Conservation (phyloP, 2,888 invertebrate genomes). For the Tubulanus polymorphus region DNA sequence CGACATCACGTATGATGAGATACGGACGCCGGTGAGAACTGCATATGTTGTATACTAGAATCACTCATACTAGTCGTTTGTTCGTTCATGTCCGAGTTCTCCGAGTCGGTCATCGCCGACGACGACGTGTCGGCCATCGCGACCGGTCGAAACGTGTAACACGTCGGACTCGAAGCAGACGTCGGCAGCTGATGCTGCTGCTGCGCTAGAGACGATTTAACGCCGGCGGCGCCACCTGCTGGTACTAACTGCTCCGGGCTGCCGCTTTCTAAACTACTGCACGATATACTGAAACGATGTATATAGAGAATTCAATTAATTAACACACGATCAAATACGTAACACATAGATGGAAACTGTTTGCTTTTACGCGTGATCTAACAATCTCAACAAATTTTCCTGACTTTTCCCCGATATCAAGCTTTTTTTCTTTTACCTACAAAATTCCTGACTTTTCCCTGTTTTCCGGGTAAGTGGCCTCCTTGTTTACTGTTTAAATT, state of each 20-base stretch:
- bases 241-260: conserved; percentile 31
- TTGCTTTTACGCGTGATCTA: too few species aligned
- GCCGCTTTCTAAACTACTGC: conserved; percentile 26
- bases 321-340: too few species aligned
- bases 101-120: conserved; percentile 41
- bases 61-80: conserved; percentile 36
- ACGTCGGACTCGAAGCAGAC: background rate
- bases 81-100: conserved; percentile 35
- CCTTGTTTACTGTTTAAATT: too few species aligned
- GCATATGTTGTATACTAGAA: conserved; percentile 1
- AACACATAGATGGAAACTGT: too few species aligned
- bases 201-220: conserved; percentile 21
- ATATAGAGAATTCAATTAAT: too few species aligned
- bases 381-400: too few species aligned
- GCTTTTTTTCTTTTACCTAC: too few species aligned
- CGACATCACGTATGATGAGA: too few species aligned
- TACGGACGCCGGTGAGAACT: background rate
- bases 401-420: background rate
- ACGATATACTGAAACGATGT: conserved; percentile 29
- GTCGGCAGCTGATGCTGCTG: conserved; percentile 1
- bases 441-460: too few species aligned
- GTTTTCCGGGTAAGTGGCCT: too few species aligned
- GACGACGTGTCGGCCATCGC: conserved; percentile 32
- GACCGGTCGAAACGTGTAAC: conserved; percentile 30
- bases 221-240: conserved; percentile 13